Conservation (phyloP, 2,888 invertebrate genomes). For the Lordiphosa andalusiaca region DNA sequence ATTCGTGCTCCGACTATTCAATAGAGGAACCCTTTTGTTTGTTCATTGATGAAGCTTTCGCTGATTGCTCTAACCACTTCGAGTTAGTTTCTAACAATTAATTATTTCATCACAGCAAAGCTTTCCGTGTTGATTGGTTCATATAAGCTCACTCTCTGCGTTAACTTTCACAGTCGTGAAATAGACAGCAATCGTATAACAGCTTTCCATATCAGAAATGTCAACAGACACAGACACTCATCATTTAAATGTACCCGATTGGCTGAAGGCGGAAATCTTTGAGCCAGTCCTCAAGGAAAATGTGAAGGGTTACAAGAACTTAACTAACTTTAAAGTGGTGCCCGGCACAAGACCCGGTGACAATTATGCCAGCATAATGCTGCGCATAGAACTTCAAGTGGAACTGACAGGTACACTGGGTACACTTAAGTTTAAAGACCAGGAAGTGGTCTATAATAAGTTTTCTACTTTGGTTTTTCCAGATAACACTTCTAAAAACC, state of each 20-base stretch:
- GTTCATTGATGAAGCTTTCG: too few species aligned
- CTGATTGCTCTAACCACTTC: too few species aligned
- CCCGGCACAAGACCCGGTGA: slow-evolving; percentile 65
- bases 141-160: too few species aligned
- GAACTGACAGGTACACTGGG: slow-evolving; percentile 47
- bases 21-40: too few species aligned
- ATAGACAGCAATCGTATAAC: too few species aligned
- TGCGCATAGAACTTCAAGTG: slow-evolving; percentile 60
- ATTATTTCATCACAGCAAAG: too few species aligned
- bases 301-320: slow-evolving; percentile 33
- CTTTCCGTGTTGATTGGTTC: too few species aligned
- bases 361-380: slow-evolving; percentile 71
- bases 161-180: too few species aligned
- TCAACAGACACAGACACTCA: slow-evolving; percentile 8
- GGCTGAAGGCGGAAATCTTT: slow-evolving; percentile 55
- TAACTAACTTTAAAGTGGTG: slow-evolving; percentile 45
- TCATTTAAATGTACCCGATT: slow-evolving; percentile 39
- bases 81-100: too few species aligned
- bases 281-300: slow-evolving; percentile 45
- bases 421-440: neutral
- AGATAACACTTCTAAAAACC: slow-evolving; percentile 19
- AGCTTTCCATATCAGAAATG: slow-evolving; percentile 10
- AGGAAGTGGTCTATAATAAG: neutral
- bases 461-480: neutral
- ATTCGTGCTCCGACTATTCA: too few species aligned